A percentile compares a stretch with the other conserved stretches of the same genome.
These are phyloP conservation scores for Petrocephalus zakoni DNA, from an alignment of 2,113 vertebrate species.

Conservation along the genomic window DNA sequence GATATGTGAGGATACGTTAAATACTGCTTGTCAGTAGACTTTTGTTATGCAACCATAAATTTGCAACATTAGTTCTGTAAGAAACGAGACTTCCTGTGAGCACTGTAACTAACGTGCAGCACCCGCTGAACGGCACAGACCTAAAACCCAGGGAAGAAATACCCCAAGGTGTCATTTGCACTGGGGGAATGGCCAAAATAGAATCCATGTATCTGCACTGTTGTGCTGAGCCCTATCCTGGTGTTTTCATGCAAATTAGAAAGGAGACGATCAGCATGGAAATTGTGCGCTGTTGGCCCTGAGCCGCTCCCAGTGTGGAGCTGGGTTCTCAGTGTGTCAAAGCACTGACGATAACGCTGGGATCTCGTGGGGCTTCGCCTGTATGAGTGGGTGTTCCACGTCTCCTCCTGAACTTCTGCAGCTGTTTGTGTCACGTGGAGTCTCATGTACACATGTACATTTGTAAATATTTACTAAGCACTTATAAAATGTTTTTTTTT, in stretches of 20 bases:
- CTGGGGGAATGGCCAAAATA: not conserved
- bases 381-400: not conserved
- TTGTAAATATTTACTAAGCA: slow-evolving; percentile 4
- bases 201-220: not conserved
- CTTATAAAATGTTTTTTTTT: not conserved
- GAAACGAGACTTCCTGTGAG: not conserved
- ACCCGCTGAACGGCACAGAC: not conserved
- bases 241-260: slow-evolving; percentile 16
- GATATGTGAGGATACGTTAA: not conserved
- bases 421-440: not conserved
- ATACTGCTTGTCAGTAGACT: not conserved
- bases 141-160: not conserved
- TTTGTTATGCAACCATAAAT: not conserved
- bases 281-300: not conserved
- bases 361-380: not conserved
- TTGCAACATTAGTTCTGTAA: not conserved
- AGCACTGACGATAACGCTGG: not conserved
- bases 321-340: not conserved
- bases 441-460: not conserved
- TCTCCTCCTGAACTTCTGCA: not conserved
- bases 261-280: slow-evolving; percentile 8
- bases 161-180: not conserved
- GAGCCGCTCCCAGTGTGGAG: not conserved
- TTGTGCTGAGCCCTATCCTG: not conserved
- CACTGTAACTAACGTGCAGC: not conserved